Conservation (phyloP, 2,113 vertebrate species). For the Mormyrus lacerda region DNA sequence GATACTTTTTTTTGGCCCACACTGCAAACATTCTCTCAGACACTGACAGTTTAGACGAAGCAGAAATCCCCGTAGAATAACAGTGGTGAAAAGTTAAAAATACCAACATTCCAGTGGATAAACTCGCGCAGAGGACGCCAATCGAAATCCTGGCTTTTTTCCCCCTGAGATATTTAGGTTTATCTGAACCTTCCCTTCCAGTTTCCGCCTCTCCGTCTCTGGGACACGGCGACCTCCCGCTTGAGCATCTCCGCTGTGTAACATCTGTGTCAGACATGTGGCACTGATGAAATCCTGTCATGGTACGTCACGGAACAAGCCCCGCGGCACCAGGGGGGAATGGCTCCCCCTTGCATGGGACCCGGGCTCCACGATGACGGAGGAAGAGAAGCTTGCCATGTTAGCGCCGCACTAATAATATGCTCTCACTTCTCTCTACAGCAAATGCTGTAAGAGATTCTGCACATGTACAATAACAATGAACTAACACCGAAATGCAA, state of each 20-base stretch:
- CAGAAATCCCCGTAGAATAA: neutral
- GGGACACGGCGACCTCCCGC: neutral
- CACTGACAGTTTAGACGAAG: neutral
- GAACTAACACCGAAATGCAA: neutral
- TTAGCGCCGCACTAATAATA: neutral
- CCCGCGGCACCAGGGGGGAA: neutral
- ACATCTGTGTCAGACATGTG: constrained; percentile 13
- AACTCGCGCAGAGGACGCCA: neutral
- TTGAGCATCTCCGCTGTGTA: neutral
- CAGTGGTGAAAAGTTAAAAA: neutral
- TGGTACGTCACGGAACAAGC: neutral
- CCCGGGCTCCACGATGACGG: neutral
- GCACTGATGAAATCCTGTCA: constrained; percentile 7
- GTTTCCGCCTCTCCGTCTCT: neutral
- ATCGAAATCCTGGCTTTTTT: neutral
- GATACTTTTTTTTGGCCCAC: neutral
- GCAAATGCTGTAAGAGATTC: neutral
- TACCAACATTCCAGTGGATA: neutral
- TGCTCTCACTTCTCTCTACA: neutral
- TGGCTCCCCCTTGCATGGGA: neutral
- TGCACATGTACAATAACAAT: neutral
- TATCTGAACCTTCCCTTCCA: neutral
- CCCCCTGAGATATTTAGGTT: neutral
- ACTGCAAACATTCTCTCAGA: neutral
- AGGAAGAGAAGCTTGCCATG: neutral